phyloP scores from a whole-genome alignment of 2,888 invertebrate genomes.

The Osmoderma eremita region DNA sequence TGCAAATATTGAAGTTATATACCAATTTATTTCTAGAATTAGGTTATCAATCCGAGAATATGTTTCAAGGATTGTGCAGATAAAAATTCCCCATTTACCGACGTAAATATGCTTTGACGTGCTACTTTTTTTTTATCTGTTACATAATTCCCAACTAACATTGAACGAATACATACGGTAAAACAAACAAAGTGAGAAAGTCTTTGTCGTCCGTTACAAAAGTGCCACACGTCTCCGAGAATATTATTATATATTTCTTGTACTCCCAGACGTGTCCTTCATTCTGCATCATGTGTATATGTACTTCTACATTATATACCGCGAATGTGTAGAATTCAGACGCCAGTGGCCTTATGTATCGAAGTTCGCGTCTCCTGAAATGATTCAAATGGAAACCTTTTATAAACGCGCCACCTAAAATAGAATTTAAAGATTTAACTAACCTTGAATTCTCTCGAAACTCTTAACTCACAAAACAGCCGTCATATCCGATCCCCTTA shows the following conservation, averaged over 20 bases:
- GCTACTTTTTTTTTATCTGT: constrained; percentile 2
- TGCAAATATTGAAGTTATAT: no score
- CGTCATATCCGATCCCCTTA: not conserved
- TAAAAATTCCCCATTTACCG: not conserved
- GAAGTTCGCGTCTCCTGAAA: constrained; percentile 21
- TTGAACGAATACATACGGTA: not conserved
- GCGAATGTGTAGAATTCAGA: no score
- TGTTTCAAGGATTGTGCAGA: constrained; percentile 1
- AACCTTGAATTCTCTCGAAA: constrained; percentile 24
- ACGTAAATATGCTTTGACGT: not conserved
- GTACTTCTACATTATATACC: not conserved
- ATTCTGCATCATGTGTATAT: constrained; percentile 19
- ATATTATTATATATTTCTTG: constrained; percentile 20
- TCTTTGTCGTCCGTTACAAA: constrained; percentile 16
- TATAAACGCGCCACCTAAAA: constrained; percentile 31
- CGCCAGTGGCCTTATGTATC: constrained; percentile 5
- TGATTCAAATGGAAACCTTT: constrained; percentile 32
- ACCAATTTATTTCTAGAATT: not conserved
- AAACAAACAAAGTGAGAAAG: not conserved
- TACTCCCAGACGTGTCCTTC: constrained; percentile 21
- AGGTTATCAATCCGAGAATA: constrained; percentile 17
- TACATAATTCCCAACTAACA: constrained; percentile 2
- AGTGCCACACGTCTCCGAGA: constrained; percentile 23
- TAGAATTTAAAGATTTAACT: constrained; percentile 33
- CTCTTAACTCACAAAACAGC: not conserved